Percentiles rank a stretch among this genome's conserved stretches.
These are phyloP conservation scores for Leptoteleia sp. DNA, from an alignment of 1,140 invertebrate species.

Conservation along the genomic window DNA sequence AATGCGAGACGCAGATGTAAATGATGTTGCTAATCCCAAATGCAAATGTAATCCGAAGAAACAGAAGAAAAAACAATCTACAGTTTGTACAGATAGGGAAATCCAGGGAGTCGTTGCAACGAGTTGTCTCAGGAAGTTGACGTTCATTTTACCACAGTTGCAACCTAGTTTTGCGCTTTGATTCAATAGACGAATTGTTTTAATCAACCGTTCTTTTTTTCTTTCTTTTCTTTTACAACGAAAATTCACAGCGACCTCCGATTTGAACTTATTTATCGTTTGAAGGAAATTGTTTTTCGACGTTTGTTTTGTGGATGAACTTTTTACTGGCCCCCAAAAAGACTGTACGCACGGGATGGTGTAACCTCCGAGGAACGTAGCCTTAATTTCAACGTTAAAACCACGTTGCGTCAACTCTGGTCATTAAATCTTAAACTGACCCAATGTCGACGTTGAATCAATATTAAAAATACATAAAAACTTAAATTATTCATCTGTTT, in stretches of 20 bases:
- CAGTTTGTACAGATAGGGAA: constrained; percentile 10
- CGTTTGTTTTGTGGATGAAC: constrained; percentile 6
- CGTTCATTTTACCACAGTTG: constrained; percentile 4
- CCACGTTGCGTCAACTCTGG: too few species aligned
- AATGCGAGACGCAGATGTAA: constrained; percentile 8
- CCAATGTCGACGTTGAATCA: too few species aligned
- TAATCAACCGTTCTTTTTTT: too few species aligned
- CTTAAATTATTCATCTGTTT: too few species aligned
- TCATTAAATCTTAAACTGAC: too few species aligned
- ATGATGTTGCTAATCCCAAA: constrained; percentile 5
- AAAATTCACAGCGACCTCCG: not conserved
- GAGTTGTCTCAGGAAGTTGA: constrained; percentile 21
- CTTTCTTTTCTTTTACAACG: too few species aligned
- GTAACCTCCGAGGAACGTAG: too few species aligned
- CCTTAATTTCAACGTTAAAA: too few species aligned
- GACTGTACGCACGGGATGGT: not conserved
- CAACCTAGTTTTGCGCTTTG: constrained; percentile 14
- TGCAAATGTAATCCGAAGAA: constrained; percentile 7
- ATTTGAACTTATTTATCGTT: not conserved
- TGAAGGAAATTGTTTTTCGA: not conserved
- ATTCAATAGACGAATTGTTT: not conserved
- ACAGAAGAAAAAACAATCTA: too few species aligned
- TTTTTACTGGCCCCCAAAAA: constrained; percentile 8
- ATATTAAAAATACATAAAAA: too few species aligned
- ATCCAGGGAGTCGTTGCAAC: constrained; percentile 6